A percentile compares a stretch with the other conserved stretches of the same genome.
These are phyloP conservation scores for Phortica magna DNA, from an alignment of 2,888 invertebrate species.

Conservation along the genomic window DNA sequence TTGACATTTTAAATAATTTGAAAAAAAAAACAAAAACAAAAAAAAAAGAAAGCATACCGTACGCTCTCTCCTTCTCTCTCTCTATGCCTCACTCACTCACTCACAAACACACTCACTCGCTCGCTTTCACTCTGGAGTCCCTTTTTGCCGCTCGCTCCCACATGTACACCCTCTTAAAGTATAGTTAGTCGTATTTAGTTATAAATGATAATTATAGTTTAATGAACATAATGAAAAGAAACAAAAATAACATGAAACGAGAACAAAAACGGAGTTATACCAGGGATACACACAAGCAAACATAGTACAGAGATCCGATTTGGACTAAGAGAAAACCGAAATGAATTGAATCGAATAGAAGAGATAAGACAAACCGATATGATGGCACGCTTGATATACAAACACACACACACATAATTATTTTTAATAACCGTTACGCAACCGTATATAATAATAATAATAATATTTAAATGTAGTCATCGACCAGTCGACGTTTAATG, in stretches of 20 bases:
- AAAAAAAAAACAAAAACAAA: not conserved
- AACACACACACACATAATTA: conserved; percentile 53
- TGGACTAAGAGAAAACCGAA: not conserved
- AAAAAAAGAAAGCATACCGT: not conserved
- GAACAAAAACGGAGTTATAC: conserved; percentile 41
- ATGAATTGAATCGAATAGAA: not conserved
- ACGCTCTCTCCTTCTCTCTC: not conserved
- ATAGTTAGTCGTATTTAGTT: conserved; percentile 68
- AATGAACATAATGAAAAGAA: conserved; percentile 42
- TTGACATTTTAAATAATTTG: not conserved
- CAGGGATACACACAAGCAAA: not conserved
- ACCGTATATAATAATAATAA: conserved; percentile 13
- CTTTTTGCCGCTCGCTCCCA: conserved; percentile 26
- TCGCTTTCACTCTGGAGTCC: conserved; percentile 15
- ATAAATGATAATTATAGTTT: conserved; percentile 57
- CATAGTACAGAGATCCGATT: not conserved
- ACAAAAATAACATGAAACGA: conserved; percentile 35
- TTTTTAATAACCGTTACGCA: conserved; percentile 42
- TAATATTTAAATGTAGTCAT: conserved; percentile 34
- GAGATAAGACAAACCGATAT: conserved; percentile 66
- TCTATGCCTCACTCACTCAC: conserved; percentile 27
- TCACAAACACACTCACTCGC: conserved; percentile 37
- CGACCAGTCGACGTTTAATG: not conserved
- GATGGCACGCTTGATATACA: conserved; percentile 65
- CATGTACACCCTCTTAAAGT: conserved; percentile 37